Base-by-base conservation (phyloP, 2,888 invertebrate species). In the Phengaris alcon region DNA sequence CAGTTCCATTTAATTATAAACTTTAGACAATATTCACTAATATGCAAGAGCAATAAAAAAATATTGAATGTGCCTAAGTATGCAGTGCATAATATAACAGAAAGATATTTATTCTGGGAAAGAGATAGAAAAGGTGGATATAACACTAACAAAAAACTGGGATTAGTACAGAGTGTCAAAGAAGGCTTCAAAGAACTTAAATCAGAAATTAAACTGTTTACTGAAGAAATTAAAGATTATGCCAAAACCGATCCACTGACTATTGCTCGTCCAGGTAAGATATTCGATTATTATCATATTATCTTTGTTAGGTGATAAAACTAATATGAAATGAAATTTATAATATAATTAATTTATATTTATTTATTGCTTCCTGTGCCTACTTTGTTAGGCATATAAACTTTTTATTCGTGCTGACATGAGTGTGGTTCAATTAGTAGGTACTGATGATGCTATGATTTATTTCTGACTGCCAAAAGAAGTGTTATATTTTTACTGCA, bases 141-240 rank as follows among this genome's bases (percentile, higher is more conserved):
- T 82, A 86, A 92, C 74, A 90, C 88, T 3, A 80, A 83, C 76
- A 84, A 89, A 76, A 78, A 78, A 73, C 15, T 77, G 9, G 83
- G 88, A 75, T 76, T 88, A 73, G 83, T 93, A 68, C 88, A 95
- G 79, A 90, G 95, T 76, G 86, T 97, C 55, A 90, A 95, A 74
- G 91, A 95, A 77, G 97, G 97, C 0, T 88, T 95, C 13, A 94
- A 94, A 78, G 95, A 95, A 81, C 83, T 97, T 0, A 95, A 95
- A 83, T 78, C 90, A 6, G 97, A 97, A 90, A 89, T 96, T 0
- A 88, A 91, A 68, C 80, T 97, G 54, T 96, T 96, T 90, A 90
- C 90, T 55, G 85, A 96, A 79, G 97, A 97, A 94, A 84, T 95
- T 1, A 95, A 94, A 80, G 96, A 96, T 76, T 89, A 93, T 75